Base-by-base conservation (phyloP, 2,888 invertebrate species). In the Helobdella robusta region DNA sequence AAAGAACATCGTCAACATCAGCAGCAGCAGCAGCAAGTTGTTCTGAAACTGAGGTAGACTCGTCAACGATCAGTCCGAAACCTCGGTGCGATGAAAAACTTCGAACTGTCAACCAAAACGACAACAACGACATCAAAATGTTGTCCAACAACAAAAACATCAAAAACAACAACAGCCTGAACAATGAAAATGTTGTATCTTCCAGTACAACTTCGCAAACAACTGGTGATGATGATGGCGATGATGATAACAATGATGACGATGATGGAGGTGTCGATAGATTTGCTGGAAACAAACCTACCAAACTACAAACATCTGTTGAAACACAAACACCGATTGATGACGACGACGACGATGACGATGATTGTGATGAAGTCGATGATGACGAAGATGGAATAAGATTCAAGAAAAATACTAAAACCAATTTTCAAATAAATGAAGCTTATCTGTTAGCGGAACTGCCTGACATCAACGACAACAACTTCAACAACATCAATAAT, bases 151-250 rank as follows among this genome's bases (percentile, higher is more conserved):
- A n/a, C n/a, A n/a, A n/a, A n/a, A n/a, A n/a, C n/a, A n/a, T n/a
- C n/a, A n/a, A n/a, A n/a, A n/a, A n/a, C n/a, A n/a, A n/a, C n/a
- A n/a, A n/a, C n/a, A n/a, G n/a, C n/a, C n/a, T n/a, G n/a, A n/a
- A 20, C 36, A 40, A 25, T 28, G 64, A 64, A 4, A 64, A 64
- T 30, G 64, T 64, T 35, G 64, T 64, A 30, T 64, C 64, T 0
- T 64, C 64, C 36, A 64, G 64, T 23, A 64, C 64, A 1, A 58
- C 64, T 6, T 64, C 64, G 0, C 64, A 64, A n/a, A 46, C 36
- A 6, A 36, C 58, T 3, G 56, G 32, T 3, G 60, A 60, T 44
- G 60, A 25, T 60, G 44, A 30, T 46, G 28, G 2, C 15, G 46
- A 18, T 28, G 61, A 46, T 36, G 61, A 25, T 36, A 18, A 25